phyloP scores from a whole-genome alignment of 2,113 vertebrate genomes.

The Labeo rohita region DNA sequence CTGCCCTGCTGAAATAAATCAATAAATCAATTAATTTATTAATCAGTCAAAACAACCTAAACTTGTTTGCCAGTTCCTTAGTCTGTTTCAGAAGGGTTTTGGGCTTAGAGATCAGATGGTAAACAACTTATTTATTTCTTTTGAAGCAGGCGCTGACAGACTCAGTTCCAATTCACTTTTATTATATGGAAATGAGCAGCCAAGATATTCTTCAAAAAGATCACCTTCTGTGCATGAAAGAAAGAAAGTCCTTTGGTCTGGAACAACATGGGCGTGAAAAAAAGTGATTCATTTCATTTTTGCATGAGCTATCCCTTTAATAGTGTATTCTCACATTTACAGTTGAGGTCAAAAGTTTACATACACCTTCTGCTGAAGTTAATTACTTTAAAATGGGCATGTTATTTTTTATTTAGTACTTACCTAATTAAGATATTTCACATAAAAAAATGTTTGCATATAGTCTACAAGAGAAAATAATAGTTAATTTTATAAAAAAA shows the following conservation, averaged over 20 bases:
- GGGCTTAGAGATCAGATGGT: background rate
- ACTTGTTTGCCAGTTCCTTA: background rate
- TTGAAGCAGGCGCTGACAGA: background rate
- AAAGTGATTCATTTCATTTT: conserved; percentile 13
- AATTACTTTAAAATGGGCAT: no score
- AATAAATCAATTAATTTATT: background rate
- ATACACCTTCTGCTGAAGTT: no score
- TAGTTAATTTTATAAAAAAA: no score
- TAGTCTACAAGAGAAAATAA: no score
- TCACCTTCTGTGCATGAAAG: background rate
- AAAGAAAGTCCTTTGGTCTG: background rate
- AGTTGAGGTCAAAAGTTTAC: no score
- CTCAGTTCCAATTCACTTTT: background rate
- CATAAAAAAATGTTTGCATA: no score
- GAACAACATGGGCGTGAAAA: background rate
- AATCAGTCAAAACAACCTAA: background rate
- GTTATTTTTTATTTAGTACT: no score
- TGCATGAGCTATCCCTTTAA: background rate
- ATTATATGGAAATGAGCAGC: background rate
- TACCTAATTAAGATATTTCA: no score
- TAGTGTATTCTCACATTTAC: background rate
- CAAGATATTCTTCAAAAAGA: background rate
- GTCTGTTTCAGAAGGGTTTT: background rate
- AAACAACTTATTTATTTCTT: background rate
- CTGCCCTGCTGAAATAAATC: background rate